A percentile compares a stretch with the other conserved stretches of the same genome.
Evolutionary conservation across 2,113 vertebrate genomes (phyloP).

Genomic region (Albula glossodonta): DNA sequence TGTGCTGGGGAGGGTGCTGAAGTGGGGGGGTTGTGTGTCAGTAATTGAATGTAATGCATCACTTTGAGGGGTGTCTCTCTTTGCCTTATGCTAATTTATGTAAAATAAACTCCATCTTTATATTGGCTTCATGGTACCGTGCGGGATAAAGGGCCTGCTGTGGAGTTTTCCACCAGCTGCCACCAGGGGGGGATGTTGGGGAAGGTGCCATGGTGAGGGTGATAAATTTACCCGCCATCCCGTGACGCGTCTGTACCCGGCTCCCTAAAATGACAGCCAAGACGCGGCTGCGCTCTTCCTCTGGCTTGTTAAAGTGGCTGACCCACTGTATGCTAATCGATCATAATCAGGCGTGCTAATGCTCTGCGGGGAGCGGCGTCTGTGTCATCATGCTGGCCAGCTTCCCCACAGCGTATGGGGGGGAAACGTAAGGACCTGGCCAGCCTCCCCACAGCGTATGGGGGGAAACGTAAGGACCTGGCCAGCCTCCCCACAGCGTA

Average conservation of each 20-base stretch:
- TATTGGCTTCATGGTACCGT: background rate
- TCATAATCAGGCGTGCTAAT: conserved; percentile 54
- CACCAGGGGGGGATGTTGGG: background rate
- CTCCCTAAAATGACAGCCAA: background rate
- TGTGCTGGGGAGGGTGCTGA: background rate
- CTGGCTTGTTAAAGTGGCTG: background rate
- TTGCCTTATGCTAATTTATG: conserved; percentile 35
- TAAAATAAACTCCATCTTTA: conserved; percentile 14
- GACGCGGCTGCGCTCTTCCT: conserved; percentile 21
- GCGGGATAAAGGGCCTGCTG: conserved; percentile 13
- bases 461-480: too few relatives aligned
- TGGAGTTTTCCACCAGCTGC: background rate
- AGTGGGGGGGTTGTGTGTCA: background rate
- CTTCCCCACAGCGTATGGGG: conserved; percentile 27
- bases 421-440: background rate
- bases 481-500: too few relatives aligned
- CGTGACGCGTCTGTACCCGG: background rate
- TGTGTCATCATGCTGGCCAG: conserved; percentile 45
- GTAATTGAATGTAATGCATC: conserved; percentile 31
- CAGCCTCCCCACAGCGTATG: too few relatives aligned
- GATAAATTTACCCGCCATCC: conserved; percentile 7
- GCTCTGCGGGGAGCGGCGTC: conserved; percentile 44
- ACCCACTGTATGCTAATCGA: conserved; percentile 44
- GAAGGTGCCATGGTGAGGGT: background rate
- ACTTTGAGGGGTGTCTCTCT: conserved; percentile 26